Percentiles rank a stretch among this genome's conserved stretches.
These are phyloP conservation scores for Aplysina aerophoba DNA, from an alignment of 37 sponge, comb jelly and placozoan genomes.

Conservation along the genomic window DNA sequence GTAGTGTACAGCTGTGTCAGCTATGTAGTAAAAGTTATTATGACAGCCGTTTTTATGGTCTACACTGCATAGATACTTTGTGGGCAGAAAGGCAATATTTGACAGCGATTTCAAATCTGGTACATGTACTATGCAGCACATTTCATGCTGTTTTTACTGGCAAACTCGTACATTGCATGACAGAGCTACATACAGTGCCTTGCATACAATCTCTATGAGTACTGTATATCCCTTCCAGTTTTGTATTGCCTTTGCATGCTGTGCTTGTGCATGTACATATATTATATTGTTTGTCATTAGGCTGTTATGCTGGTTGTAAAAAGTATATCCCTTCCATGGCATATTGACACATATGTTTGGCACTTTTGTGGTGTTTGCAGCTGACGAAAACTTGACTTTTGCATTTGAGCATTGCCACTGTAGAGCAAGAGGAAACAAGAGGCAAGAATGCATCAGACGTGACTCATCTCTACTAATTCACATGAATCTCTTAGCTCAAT, in stretches of 20 bases:
- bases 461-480: too few relatives aligned
- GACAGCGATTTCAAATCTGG: conserved; percentile 92
- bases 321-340: too few relatives aligned
- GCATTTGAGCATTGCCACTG: conserved; percentile 80
- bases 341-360: neutral
- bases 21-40: too few relatives aligned
- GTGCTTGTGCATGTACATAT: too few relatives aligned
- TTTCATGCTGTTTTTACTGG: neutral
- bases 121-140: neutral
- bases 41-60: neutral
- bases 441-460: conserved; percentile 8
- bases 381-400: conserved; percentile 81
- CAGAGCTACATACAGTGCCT: neutral
- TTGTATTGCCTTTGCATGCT: too few relatives aligned
- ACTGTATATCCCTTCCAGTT: too few relatives aligned
- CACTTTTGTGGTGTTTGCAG: conserved; percentile 29
- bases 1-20: too few relatives aligned
- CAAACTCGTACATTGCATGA: neutral
- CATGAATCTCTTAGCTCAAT: too few relatives aligned
- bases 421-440: conserved; percentile 61
- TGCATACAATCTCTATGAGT: too few relatives aligned
- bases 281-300: too few relatives aligned
- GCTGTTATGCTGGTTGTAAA: too few relatives aligned
- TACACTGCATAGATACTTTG: conserved; percentile 69
- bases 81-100: conserved; percentile 95